These are phyloP conservation scores for Azemiops feae DNA, from an alignment of 2,113 vertebrate genomes.

Conservation along the genomic window DNA sequence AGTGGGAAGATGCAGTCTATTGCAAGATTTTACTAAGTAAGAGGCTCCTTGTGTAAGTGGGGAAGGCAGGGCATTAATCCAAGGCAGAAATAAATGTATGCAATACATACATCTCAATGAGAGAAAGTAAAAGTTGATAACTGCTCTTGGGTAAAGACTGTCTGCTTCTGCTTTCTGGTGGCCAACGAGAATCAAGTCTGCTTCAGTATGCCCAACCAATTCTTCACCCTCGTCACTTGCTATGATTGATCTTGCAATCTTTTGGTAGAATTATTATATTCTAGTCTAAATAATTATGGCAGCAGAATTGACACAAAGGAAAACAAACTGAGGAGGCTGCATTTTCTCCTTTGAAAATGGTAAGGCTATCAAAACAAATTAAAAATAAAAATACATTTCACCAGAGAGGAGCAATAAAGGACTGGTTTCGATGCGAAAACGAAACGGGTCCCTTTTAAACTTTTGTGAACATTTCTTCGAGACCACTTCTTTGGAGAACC, in stretches of 20 bases:
- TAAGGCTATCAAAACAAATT: not conserved
- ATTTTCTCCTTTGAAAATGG: not conserved
- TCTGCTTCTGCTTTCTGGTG: no score
- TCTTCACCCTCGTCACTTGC: not conserved
- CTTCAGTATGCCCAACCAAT: no score
- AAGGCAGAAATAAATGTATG: not conserved
- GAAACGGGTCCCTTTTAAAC: not conserved
- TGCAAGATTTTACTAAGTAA: not conserved
- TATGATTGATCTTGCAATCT: not conserved
- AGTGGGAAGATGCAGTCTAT: not conserved
- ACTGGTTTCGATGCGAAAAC: not conserved
- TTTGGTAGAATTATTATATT: not conserved
- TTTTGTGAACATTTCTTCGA: not conserved
- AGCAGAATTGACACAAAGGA: not conserved
- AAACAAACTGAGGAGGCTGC: not conserved
- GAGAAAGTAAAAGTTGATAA: not conserved
- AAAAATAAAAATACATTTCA: not conserved
- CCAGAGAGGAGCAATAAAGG: constrained; percentile 25
- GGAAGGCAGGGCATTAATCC: not conserved
- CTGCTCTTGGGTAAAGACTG: not conserved
- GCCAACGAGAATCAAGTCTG: not conserved
- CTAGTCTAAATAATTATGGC: not conserved
- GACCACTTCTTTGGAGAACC: not conserved
- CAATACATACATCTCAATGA: not conserved
- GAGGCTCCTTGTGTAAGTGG: not conserved